Percentiles rank a stretch among this genome's conserved stretches.
Conservation (phyloP, 2,888 invertebrate genomes). For the Plagiodera versicolora region DNA sequence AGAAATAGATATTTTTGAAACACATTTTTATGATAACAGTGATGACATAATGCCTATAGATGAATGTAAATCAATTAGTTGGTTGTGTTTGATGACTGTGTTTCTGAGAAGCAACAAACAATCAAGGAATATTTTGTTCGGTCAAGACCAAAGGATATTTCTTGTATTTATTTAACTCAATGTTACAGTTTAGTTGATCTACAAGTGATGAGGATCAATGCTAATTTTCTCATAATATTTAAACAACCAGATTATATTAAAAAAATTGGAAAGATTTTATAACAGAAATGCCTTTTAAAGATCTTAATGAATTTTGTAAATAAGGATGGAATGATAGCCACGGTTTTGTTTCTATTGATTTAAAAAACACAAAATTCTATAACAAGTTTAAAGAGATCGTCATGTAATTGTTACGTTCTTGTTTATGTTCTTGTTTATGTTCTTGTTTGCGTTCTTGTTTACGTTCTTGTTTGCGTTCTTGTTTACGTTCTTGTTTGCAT, state of each 20-base stretch:
- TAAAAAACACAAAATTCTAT: constrained; percentile 10
- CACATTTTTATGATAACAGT: constrained; percentile 4
- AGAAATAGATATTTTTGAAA: constrained; percentile 12
- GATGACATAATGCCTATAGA: background rate
- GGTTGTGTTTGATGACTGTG: constrained; percentile 8
- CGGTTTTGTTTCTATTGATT: constrained; percentile 11
- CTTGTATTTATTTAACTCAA: constrained; percentile 14
- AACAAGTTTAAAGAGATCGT: constrained; percentile 13
- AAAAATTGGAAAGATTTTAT: constrained; percentile 17
- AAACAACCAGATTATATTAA: constrained; percentile 12
- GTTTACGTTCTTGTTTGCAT: too few relatives aligned
- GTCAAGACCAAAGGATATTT: constrained; percentile 11
- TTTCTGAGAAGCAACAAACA: constrained; percentile 1
- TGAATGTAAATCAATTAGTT: too few relatives aligned
- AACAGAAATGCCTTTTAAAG: constrained; percentile 14
- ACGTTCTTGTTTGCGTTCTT: too few relatives aligned
- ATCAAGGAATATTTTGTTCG: background rate
- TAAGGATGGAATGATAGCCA: constrained; percentile 8
- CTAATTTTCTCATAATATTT: constrained; percentile 10
- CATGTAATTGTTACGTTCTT: too few relatives aligned
- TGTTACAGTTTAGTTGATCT: constrained; percentile 8
- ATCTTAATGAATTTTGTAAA: constrained; percentile 12
- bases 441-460: too few relatives aligned
- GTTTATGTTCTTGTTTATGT: too few relatives aligned
- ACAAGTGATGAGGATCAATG: constrained; percentile 12